phyloP scores from a whole-genome alignment of 2,888 invertebrate genomes.

The Spisula subtruncata region DNA sequence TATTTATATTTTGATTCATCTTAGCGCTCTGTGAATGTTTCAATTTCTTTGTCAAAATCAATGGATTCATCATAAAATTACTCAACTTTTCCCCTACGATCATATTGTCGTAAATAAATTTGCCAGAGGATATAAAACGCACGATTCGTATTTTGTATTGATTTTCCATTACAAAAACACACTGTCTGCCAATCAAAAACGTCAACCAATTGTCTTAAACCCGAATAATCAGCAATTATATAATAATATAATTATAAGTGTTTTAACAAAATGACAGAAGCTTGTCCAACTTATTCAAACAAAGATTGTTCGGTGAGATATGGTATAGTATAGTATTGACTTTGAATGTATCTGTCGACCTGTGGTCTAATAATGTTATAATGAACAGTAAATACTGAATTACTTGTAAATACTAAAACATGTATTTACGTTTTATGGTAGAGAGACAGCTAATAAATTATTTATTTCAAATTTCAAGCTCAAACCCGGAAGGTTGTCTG shows the following conservation, averaged over 20 bases:
- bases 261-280: conserved; percentile 7
- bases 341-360: too few species aligned
- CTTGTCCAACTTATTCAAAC: not conserved
- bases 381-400: too few species aligned
- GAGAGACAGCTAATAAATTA: too few species aligned
- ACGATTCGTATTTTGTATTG: not conserved
- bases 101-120: not conserved
- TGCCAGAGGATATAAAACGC: not conserved
- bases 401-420: too few species aligned
- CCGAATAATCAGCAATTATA: conserved; percentile 20
- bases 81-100: not conserved
- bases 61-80: not conserved
- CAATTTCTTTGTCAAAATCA: not conserved
- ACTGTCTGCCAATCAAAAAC: not conserved
- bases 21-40: not conserved
- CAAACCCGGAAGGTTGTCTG: too few species aligned
- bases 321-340: not conserved
- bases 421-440: too few species aligned
- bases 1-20: not conserved
- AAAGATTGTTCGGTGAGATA: conserved; percentile 6
- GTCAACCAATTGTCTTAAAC: conserved; percentile 4
- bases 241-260: conserved; percentile 27
- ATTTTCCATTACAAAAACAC: not conserved
- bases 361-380: too few species aligned
- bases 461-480: too few species aligned